These are phyloP conservation scores for Lycia hirtaria DNA, from an alignment of 2,888 invertebrate genomes.

Conservation along the genomic window DNA sequence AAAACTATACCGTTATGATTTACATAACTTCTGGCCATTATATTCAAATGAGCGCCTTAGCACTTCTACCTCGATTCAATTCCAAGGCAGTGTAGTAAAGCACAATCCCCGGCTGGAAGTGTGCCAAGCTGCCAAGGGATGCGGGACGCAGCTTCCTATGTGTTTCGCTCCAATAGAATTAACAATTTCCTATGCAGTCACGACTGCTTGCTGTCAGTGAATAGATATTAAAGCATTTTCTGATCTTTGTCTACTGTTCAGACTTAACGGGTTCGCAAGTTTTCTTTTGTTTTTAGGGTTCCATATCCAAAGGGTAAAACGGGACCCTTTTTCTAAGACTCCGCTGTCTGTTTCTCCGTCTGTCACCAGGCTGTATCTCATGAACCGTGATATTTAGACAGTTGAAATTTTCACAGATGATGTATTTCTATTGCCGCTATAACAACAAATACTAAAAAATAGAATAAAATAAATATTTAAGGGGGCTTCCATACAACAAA, in stretches of 20 bases:
- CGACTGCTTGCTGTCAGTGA: slow-evolving; percentile 51
- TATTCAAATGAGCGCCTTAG: neutral
- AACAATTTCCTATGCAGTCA: slow-evolving; percentile 68
- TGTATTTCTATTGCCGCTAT: too few species aligned
- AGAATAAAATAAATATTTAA: too few species aligned
- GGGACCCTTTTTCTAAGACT: too few species aligned
- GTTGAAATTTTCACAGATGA: too few species aligned
- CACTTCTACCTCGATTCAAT: slow-evolving; percentile 23
- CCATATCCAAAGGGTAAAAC: too few species aligned
- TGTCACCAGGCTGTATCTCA: too few species aligned
- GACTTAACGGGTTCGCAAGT: neutral
- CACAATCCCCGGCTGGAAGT: slow-evolving; percentile 75
- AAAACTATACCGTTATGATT: neutral
- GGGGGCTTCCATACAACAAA: too few species aligned
- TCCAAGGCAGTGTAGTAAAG: slow-evolving; percentile 59
- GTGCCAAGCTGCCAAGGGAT: slow-evolving; percentile 63
- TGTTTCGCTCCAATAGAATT: slow-evolving; percentile 75
- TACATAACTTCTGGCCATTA: neutral
- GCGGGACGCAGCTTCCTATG: slow-evolving; percentile 67
- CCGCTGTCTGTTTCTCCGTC: too few species aligned
- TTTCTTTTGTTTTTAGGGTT: slow-evolving; percentile 3
- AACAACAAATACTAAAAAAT: too few species aligned
- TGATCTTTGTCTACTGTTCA: slow-evolving; percentile 27
- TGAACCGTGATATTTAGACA: too few species aligned
- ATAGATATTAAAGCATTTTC: slow-evolving; percentile 36